A percentile compares a stretch with the other conserved stretches of the same genome.
These are phyloP conservation scores for Cetonia aurata DNA, from an alignment of 2,888 invertebrate species.

Conservation along the genomic window DNA sequence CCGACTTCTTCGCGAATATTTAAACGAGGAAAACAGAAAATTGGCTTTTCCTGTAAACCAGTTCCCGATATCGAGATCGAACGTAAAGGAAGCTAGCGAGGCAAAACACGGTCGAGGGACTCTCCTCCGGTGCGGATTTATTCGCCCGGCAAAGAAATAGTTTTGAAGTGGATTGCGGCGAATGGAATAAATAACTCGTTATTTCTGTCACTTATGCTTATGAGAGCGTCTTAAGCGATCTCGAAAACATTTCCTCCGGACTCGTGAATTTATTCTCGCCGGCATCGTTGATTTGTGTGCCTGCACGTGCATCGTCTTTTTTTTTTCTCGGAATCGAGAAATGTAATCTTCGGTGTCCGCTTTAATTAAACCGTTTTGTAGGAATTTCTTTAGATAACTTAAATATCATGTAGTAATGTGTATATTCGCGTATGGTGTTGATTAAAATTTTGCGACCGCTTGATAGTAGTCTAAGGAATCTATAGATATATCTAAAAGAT, in stretches of 20 bases:
- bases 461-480: no score
- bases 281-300: no score
- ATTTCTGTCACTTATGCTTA: slow-evolving; percentile 38
- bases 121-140: slow-evolving; percentile 27
- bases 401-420: no score
- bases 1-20: slow-evolving; percentile 27
- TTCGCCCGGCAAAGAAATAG: slow-evolving; percentile 36
- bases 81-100: slow-evolving; percentile 30
- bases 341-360: no score
- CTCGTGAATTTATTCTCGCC: neutral
- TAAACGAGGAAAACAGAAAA: slow-evolving; percentile 39
- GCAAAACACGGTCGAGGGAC: slow-evolving; percentile 25
- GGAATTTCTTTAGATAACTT: no score
- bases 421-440: no score
- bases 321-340: no score
- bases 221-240: slow-evolving; percentile 23
- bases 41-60: slow-evolving; percentile 40
- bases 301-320: no score
- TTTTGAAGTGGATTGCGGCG: slow-evolving; percentile 35
- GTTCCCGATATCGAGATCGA: slow-evolving; percentile 35
- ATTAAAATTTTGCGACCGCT: no score
- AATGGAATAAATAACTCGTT: slow-evolving; percentile 37
- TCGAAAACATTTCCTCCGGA: slow-evolving; percentile 28
- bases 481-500: no score
- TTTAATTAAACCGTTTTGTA: no score